These are phyloP conservation scores for Catharus minimus DNA, from an alignment of 2,113 vertebrate genomes.

Conservation along the genomic window DNA sequence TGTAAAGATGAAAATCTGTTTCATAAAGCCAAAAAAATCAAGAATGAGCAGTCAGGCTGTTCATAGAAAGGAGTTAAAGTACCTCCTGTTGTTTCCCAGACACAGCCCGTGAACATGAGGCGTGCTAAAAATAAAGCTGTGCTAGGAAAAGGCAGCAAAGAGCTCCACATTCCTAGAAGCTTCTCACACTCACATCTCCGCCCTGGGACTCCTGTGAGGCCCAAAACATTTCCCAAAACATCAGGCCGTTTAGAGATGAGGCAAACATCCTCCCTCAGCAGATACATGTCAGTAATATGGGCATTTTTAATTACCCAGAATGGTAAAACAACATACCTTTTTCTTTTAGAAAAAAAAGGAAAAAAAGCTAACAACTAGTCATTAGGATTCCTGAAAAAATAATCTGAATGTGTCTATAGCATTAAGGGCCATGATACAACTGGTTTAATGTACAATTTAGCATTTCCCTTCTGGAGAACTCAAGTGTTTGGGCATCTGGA, in stretches of 20 bases:
- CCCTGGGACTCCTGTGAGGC: conserved; percentile 8
- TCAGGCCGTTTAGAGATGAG: neutral
- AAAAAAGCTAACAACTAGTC: neutral
- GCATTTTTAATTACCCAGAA: neutral
- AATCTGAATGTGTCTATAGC: neutral
- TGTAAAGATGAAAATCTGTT: neutral
- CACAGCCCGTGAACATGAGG: neutral
- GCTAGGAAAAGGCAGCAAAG: neutral
- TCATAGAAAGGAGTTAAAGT: neutral
- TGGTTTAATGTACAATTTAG: neutral
- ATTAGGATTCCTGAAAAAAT: neutral
- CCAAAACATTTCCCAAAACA: neutral
- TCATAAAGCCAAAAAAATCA: neutral
- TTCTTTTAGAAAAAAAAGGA: neutral
- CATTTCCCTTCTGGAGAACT: neutral
- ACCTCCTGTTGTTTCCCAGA: neutral
- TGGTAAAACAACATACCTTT: neutral
- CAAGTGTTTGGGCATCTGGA: neutral
- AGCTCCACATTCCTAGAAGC: neutral
- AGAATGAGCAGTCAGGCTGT: neutral
- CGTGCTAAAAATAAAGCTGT: conserved; percentile 16
- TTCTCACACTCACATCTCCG: neutral
- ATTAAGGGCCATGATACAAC: neutral
- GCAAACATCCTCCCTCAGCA: conserved; percentile 10
- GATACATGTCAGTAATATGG: neutral